Base-by-base conservation (phyloP, 2,113 vertebrate genomes). In the Callipepla californica region DNA sequence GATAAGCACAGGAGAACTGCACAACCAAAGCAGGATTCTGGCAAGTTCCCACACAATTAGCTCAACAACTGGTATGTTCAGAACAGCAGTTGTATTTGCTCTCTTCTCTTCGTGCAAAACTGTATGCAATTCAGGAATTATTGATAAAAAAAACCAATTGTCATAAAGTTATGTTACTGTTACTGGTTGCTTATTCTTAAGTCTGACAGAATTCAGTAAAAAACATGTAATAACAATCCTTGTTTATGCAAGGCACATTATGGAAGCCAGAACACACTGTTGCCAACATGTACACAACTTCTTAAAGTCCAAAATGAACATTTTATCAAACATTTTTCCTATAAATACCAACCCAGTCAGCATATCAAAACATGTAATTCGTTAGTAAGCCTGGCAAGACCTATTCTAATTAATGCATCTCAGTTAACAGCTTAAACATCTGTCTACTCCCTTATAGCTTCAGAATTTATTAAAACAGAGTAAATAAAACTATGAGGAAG, bases 1-100 rank as follows among this genome's bases (percentile, higher is more conserved):
- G 62, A 38, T 13, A 58, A 66, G 38, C 30, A 44, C 23, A n/a
- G 34, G 18, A 47, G 25, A 83, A 38, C 50, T 26, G 15, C 38
- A 57, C 20, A 38, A 47, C 19, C 36, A 47, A 1, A 44, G 25
- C 12, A 79, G 42, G 18, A 38, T 57, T 26, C 22, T 26, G n/a
- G 30, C n/a, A 74, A 28, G 45, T 57, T 76, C n/a, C 32, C 44
- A 45, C 0, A 0, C 30, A 80, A 44, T 1, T 1, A 65, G 34
- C 62, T 80, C 40, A 45, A 11, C 12, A 18, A 17, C 11, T 18
- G 6, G 25, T 3, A 2, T 53, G 17, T 2, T 13, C 59, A 14
- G n/a, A 20, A 48, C 50, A 44, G 23, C 12, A 42, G 4, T 74
- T 87, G 5, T 23, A 8, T 66, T 30, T 51, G 10, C 22, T 61